Evolutionary conservation across 1,140 invertebrate species (phyloP).

Genomic region (Hesperophylax magnus): DNA sequence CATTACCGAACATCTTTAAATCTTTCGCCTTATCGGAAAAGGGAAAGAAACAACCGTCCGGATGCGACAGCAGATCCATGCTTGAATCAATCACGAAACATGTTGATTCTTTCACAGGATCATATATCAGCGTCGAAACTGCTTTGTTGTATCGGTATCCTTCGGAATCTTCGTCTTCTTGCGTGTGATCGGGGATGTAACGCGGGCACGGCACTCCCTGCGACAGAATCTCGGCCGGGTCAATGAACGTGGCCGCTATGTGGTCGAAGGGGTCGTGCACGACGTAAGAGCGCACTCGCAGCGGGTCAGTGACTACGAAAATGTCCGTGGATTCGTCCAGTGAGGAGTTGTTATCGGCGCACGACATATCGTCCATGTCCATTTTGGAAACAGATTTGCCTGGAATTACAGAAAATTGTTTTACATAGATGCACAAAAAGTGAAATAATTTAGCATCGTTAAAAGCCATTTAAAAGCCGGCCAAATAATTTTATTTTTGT

Average conservation of each 20-base stretch:
- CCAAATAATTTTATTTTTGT: no score
- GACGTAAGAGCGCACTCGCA: slow-evolving; percentile 62
- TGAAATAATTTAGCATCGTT: no score
- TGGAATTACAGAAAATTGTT: not conserved
- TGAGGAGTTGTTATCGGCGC: slow-evolving; percentile 62
- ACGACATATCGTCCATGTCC: slow-evolving; percentile 60
- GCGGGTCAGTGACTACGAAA: slow-evolving; percentile 65
- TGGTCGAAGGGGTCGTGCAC: slow-evolving; percentile 63
- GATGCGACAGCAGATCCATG: slow-evolving; percentile 57
- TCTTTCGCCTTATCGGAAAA: slow-evolving; percentile 57
- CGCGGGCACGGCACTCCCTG: slow-evolving; percentile 16
- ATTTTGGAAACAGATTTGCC: slow-evolving; percentile 51
- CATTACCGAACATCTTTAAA: no score
- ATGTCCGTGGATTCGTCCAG: slow-evolving; percentile 62
- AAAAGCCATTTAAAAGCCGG: no score
- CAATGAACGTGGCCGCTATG: slow-evolving; percentile 62
- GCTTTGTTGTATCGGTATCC: not conserved
- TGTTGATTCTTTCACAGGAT: slow-evolving; percentile 61
- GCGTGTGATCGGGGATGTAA: slow-evolving; percentile 26
- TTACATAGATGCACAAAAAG: no score
- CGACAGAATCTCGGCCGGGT: slow-evolving; percentile 59
- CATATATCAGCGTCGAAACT: slow-evolving; percentile 60
- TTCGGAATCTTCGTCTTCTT: no score
- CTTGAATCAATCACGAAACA: slow-evolving; percentile 62
- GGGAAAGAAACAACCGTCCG: slow-evolving; percentile 59